Evolutionary conservation across 2,888 invertebrate species (phyloP).

Genomic region (Trissolcus japonicus): DNA sequence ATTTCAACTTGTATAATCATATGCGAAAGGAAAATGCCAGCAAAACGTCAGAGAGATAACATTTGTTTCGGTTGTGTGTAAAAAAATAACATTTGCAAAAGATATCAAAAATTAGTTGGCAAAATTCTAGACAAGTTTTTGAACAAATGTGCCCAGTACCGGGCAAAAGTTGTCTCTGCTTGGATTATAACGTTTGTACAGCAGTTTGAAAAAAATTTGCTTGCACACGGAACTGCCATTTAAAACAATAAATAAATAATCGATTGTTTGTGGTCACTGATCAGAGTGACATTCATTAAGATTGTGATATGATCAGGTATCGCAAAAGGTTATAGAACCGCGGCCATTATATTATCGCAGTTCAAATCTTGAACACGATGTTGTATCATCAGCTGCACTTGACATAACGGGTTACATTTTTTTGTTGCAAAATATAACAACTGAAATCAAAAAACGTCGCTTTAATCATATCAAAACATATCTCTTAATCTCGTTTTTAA

Average conservation of each 20-base stretch:
- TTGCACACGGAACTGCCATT: background rate
- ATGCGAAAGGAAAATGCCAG: too few relatives aligned
- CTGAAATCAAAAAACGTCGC: too few relatives aligned
- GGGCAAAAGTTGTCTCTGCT: too few relatives aligned
- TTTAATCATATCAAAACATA: too few relatives aligned
- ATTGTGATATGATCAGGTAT: constrained; percentile 8
- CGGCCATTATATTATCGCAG: constrained; percentile 3
- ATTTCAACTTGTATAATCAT: too few relatives aligned
- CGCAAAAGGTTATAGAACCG: constrained; percentile 14
- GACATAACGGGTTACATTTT: constrained; percentile 8
- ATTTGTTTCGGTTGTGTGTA: too few relatives aligned
- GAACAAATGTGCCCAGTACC: too few relatives aligned
- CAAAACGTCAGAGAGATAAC: too few relatives aligned
- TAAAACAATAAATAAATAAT: constrained; percentile 13
- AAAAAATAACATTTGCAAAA: too few relatives aligned
- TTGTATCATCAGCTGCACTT: constrained; percentile 7
- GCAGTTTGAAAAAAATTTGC: background rate
- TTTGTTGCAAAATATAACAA: background rate
- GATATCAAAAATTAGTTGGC: too few relatives aligned
- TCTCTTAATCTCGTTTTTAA: too few relatives aligned
- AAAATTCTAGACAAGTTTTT: too few relatives aligned
- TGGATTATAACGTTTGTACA: background rate
- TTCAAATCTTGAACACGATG: constrained; percentile 5
- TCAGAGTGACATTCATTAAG: constrained; percentile 9
- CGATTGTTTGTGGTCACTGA: constrained; percentile 26